These are phyloP conservation scores for Fukomys damarensis DNA, from an alignment of 2,113 vertebrate species.

Conservation along the genomic window DNA sequence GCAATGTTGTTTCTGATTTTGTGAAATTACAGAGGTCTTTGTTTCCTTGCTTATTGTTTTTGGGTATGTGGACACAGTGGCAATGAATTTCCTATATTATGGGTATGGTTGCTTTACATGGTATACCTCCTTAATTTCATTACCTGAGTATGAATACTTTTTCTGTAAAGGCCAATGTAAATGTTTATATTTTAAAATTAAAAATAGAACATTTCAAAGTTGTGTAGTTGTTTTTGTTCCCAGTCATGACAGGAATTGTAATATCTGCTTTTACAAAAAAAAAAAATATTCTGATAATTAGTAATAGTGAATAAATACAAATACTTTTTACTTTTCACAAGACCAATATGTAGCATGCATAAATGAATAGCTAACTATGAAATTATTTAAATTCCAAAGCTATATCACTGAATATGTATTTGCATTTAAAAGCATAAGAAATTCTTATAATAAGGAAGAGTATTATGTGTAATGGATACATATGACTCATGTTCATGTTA, in stretches of 20 bases:
- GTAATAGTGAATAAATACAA: neutral
- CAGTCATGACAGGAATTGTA: neutral
- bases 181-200: neutral
- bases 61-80: neutral
- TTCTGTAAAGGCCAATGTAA: neutral
- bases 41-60: neutral
- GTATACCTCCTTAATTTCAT: neutral
- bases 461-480: neutral
- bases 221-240: neutral
- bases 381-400: constrained; percentile 4
- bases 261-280: neutral
- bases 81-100: neutral
- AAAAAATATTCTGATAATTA: neutral
- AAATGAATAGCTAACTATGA: constrained; percentile 1
- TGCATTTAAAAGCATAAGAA: neutral
- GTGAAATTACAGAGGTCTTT: neutral
- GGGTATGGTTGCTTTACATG: neutral
- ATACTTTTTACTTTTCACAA: neutral
- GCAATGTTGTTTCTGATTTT: neutral
- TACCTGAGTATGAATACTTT: neutral
- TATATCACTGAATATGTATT: neutral
- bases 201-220: neutral
- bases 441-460: neutral
- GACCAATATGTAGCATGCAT: neutral
- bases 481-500: neutral